Evolutionary conservation across 2,113 vertebrate genomes (phyloP), one percentile per base, ranked within the genome.

Genomic region (Corythaeola cristata): DNA sequence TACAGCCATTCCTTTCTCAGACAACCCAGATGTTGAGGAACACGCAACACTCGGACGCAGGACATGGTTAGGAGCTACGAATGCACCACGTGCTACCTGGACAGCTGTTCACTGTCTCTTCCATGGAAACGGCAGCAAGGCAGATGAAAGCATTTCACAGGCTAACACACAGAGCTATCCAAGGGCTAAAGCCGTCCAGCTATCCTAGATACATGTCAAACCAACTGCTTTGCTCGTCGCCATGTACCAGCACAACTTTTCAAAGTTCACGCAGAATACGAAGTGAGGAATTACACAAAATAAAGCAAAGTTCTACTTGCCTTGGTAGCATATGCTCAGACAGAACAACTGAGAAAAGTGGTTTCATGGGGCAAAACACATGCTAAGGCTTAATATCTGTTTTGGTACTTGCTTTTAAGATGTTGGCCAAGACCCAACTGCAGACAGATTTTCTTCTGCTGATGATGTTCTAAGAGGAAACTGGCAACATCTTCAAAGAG

Each of bases 401-500:
- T 88, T 39, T 33, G 45, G 22, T 64, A 58, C 39, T 66, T 89
- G 69, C 22, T 93, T 82, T 89, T 41, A 90, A 89, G 52, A 41
- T 17, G 18, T 28, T 75, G 80, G 47, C 41, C 10, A 49, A 62
- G 12, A 12, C 32, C 63, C 88, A 79, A 8, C 32, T 53, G 24
- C 64, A 89, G 62, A 79, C 66, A 84, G 79, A 68, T 92, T 92
- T 95, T 50, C 87, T 75, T 71, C 89, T 77, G 5, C 26, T 53
- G 30, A 50, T 49, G 52, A 64, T 64, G 78, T 96, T 82, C n/a
- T 91, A 88, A 87, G 28, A 87, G 73, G 39, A 93, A 88, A 76
- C 45, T 88, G 91, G 85, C 82, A 96, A 59, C 32, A 80, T 60
- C 71, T 91, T 93, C 74, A 73, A 87, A 94, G 85, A 79, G 28